Evolutionary conservation across 2,888 invertebrate species (phyloP).

Genomic region (Charanyca ferruginea): DNA sequence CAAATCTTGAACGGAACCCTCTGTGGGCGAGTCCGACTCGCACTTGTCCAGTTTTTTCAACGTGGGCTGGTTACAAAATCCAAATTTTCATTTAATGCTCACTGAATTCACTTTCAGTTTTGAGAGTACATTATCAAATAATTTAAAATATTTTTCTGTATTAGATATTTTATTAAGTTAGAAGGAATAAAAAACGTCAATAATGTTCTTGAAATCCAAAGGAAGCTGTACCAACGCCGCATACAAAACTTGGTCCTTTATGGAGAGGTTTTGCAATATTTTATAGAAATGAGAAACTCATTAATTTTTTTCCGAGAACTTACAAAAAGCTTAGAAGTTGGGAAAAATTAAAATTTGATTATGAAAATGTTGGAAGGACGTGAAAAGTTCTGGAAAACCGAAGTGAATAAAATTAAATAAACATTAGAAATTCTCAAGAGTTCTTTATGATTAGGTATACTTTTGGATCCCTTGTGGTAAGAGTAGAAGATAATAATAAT

Average conservation of each 20-base stretch:
- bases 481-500: constrained; percentile 6
- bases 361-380: constrained; percentile 41
- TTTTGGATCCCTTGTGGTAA: constrained; percentile 7
- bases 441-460: constrained; percentile 21
- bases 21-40: too few relatives aligned
- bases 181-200: constrained; percentile 25
- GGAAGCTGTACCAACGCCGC: constrained; percentile 12
- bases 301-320: constrained; percentile 44
- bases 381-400: constrained; percentile 31
- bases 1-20: too few relatives aligned
- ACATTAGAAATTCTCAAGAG: constrained; percentile 28
- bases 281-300: constrained; percentile 51
- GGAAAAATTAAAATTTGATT: constrained; percentile 48
- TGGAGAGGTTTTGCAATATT: constrained; percentile 40
- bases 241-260: constrained; percentile 35
- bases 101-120: too few relatives aligned
- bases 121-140: too few relatives aligned
- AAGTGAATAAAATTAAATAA: constrained; percentile 47
- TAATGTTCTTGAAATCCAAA: constrained; percentile 19
- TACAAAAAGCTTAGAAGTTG: constrained; percentile 45
- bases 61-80: too few relatives aligned
- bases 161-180: not conserved
- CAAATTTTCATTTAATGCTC: too few relatives aligned
- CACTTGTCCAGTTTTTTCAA: too few relatives aligned
- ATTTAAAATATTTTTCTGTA: not conserved